Base-by-base conservation (phyloP, 1,140 invertebrate genomes). In the Atta cephalotes region DNA sequence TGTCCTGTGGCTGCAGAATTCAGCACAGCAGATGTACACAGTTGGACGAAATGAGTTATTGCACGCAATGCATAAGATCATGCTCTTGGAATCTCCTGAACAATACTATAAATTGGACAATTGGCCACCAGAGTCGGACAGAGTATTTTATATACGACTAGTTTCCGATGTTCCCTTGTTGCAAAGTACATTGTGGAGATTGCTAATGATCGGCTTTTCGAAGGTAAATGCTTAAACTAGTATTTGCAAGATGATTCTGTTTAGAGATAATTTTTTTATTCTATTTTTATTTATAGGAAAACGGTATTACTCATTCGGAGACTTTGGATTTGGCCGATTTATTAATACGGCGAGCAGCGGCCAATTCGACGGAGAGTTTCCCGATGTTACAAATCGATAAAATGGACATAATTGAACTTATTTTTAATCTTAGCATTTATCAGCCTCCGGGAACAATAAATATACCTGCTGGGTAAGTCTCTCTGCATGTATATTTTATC, bases 401-500 rank as follows among this genome's bases (percentile, higher is more conserved):
- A 93, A 94, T 97, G 16, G 98, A 99, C 89, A 96, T 99, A 6
- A 97, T 99, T 16, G 98, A 99, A 91, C 96, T 98, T 66, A 96
- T 99, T 88, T 98, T 99, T 90, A 98, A 98, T 92, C 96, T 99
- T 82, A 98, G 97, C 92, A 97, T 98, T 84, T 99, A 99, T 95
- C 97, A 98, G 92, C 98, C 99, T 94, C 98, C 98, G 0, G 98
- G 99, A 92, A 99, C 99, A 92, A 99, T 99, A 86, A 96, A 97
- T 25, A 95, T 99, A 74, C 98, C 99, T 0, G 92, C 96, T 3
- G 98, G 97, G 94, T 97, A 91, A 93, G 92, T 91, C 3, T 91
- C 25, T 91, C 70, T n/a, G 9, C 65, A 53, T 71, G 77, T 81
- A 71, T 45, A 10, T 45, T 10, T 45, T 39, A 39, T 39, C 35